Percentiles rank a stretch among this genome's conserved stretches.
phyloP scores from a whole-genome alignment of 2,888 invertebrate species.

The Cactoblastis cactorum region DNA sequence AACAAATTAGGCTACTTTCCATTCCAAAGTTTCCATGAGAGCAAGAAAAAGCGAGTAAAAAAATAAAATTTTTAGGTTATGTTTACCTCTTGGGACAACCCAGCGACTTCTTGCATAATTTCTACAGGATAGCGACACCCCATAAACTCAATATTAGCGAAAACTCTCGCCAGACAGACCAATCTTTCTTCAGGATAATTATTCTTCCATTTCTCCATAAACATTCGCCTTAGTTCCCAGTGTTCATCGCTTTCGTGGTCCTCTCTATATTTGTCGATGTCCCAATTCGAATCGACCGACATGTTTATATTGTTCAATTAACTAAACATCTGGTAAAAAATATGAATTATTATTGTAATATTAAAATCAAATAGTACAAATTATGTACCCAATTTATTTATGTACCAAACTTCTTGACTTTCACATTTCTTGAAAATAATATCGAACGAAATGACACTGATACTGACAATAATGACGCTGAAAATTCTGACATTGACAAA shows the following conservation, averaged over 20 bases:
- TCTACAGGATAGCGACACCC: slow-evolving; percentile 81
- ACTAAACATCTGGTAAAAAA: background rate
- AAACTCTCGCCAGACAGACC: slow-evolving; percentile 81
- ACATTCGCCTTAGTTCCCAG: slow-evolving; percentile 89
- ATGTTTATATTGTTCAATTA: slow-evolving; percentile 17
- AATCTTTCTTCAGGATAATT: slow-evolving; percentile 76
- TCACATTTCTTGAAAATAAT: no score
- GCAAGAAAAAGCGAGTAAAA: background rate
- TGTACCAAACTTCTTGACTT: no score
- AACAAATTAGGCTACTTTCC: no score
- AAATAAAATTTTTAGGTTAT: slow-evolving; percentile 12
- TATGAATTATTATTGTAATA: no score
- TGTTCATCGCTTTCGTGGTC: slow-evolving; percentile 94
- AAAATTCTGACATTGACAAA: no score
- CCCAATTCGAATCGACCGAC: slow-evolving; percentile 78
- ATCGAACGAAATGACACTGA: no score
- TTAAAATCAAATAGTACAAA: background rate
- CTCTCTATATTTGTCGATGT: slow-evolving; percentile 85
- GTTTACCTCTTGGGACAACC: slow-evolving; percentile 75
- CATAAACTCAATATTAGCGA: slow-evolving; percentile 81
- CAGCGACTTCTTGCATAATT: slow-evolving; percentile 77
- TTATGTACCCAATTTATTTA: no score
- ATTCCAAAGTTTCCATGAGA: no score
- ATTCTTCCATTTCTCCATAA: slow-evolving; percentile 88
- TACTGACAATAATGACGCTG: no score